Base-by-base conservation (phyloP, 2,888 invertebrate species). In the Priocnemis perturbator region DNA sequence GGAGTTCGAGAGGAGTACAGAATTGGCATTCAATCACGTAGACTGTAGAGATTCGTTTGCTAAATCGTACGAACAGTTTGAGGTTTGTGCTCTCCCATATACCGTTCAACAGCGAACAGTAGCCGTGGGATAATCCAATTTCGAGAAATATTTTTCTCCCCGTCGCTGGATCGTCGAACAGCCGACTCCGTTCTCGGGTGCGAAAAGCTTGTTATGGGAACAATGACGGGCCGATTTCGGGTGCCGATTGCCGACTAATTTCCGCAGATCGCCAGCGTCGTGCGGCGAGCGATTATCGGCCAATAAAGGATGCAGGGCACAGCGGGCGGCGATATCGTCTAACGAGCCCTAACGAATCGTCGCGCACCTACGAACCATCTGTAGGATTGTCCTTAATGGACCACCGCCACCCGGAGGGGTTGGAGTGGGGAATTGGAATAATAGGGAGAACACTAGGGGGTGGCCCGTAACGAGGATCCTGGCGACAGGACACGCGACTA, bases 291-390 rank as follows among this genome's bases (percentile, higher is more conserved):
- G 37, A 37, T 37, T 37, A 74, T 67, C 61, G 72, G 72, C 68
- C 73, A 71, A 78, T 75, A 73, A 67, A 77, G 23, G 58, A 55
- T 45, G 11, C 14, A 21, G 17, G 55, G 17, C 78, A 14, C 81
- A 61, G 71, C 65, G 5, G 77, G 79, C 56, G 59, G 69, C 72
- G 67, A 64, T 37, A 19, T 17, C 72, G 65, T 63, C 81, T 87
- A 87, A 87, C 84, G 83, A 87, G 80, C 73, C 67, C 84, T 86
- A 87, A 87, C 85, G 86, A 87, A 85, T 84, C 83, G 79, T 76
- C 83, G 83, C 81, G 80, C 83, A 84, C 84, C 81, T 82, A 37
- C 78, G 80, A 68, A 81, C 87, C 87, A 88, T 88, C 87, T 87
- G 87, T 80, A 83, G 79, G 77, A 81, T 81, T 73, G 69, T 75